Conservation (phyloP, 2,797 vertebrate genomes). For the Sebastiscus albofasciatus region DNA sequence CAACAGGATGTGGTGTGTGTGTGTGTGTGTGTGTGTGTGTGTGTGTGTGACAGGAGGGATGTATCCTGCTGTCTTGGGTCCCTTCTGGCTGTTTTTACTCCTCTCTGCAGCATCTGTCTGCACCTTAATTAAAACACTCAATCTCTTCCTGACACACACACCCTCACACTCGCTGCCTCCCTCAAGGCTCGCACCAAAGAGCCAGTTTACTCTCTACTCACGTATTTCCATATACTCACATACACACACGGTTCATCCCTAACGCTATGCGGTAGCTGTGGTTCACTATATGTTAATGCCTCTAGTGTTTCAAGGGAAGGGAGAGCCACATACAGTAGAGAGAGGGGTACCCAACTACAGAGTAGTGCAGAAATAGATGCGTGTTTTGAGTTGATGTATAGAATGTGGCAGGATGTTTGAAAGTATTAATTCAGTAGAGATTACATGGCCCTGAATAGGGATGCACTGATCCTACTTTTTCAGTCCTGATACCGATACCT, state of each 20-base stretch:
- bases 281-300: conserved; percentile 41
- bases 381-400: conserved; percentile 4
- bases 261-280: conserved; percentile 22
- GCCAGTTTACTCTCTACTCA: conserved; percentile 65
- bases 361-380: conserved; percentile 7
- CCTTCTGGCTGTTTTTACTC: conserved; percentile 80
- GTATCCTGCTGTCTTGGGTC: conserved; percentile 68
- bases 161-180: conserved; percentile 48
- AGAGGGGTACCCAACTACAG: not conserved
- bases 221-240: conserved; percentile 51
- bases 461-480: too few species aligned
- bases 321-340: not conserved
- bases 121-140: conserved; percentile 83
- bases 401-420: not conserved
- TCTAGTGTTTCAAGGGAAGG: conserved; percentile 15
- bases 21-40: not conserved
- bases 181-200: conserved; percentile 57
- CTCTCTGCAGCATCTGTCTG: conserved; percentile 78
- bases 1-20: conserved; percentile 51
- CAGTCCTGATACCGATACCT: too few species aligned
- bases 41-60: conserved; percentile 19
- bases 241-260: conserved; percentile 9
- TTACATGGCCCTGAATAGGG: not conserved
- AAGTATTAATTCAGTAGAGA: conserved; percentile 8
- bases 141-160: conserved; percentile 69